phyloP scores from a whole-genome alignment of 2,797 vertebrate genomes.

The Astyanax mexicanus region DNA sequence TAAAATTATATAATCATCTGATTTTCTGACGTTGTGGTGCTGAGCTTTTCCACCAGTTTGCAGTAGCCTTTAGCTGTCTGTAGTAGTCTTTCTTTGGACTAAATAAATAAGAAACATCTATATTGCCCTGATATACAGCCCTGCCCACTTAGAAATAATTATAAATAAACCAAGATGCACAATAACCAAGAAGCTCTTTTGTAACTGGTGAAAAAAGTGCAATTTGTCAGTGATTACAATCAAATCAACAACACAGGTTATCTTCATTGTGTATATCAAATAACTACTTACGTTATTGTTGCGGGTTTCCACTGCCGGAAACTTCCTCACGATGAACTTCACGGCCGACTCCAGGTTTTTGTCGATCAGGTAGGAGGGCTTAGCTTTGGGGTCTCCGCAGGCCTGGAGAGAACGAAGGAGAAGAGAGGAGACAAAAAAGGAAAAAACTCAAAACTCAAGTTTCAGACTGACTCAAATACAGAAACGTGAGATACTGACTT shows the following conservation, averaged over 20 bases:
- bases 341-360: slow-evolving; percentile 99
- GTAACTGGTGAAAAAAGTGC: too few species aligned
- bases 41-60: too few species aligned
- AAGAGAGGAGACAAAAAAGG: slow-evolving; percentile 44
- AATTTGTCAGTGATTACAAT: neutral
- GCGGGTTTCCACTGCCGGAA: slow-evolving; percentile 95
- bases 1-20: too few species aligned
- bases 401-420: slow-evolving; percentile 82
- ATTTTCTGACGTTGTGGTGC: too few species aligned
- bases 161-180: too few species aligned
- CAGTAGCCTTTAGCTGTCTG: too few species aligned
- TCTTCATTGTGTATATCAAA: too few species aligned
- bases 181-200: too few species aligned
- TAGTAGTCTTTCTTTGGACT: too few species aligned
- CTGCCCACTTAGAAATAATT: too few species aligned
- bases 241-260: neutral
- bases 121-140: too few species aligned
- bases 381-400: slow-evolving; percentile 98
- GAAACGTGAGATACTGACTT: slow-evolving; percentile 32
- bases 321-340: slow-evolving; percentile 99
- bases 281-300: slow-evolving; percentile 94
- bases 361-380: slow-evolving; percentile 97
- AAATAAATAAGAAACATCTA: too few species aligned
- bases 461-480: slow-evolving; percentile 7
- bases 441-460: slow-evolving; percentile 48